Evolutionary conservation across 2,888 invertebrate species (phyloP).

Genomic region (Diploptera punctata): DNA sequence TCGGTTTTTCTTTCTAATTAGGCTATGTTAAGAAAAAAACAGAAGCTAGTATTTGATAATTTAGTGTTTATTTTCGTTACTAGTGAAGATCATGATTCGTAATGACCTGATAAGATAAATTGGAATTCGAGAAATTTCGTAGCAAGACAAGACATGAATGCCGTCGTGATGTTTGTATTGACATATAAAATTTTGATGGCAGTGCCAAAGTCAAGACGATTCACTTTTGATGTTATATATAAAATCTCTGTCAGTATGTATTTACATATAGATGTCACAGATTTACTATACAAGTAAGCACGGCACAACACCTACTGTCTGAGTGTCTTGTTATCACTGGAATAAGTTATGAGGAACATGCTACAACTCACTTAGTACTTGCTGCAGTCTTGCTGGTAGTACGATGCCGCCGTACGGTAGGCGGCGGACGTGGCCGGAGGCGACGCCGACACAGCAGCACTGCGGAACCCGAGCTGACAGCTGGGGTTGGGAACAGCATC

Average conservation of each 20-base stretch:
- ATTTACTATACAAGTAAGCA: conserved; percentile 3
- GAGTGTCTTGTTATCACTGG: not conserved
- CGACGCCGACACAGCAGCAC: conserved; percentile 50
- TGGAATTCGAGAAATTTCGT: not conserved
- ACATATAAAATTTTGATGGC: conserved; percentile 6
- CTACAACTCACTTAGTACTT: conserved; percentile 50
- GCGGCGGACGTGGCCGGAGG: conserved; percentile 58
- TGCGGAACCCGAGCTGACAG: conserved; percentile 52
- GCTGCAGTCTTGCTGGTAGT: conserved; percentile 66
- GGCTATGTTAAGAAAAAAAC: too few species aligned
- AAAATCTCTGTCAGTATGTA: conserved; percentile 9
- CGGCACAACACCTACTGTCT: not conserved
- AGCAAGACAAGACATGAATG: not conserved
- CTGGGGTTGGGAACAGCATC: conserved; percentile 53
- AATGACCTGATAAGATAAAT: too few species aligned
- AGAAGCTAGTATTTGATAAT: not conserved
- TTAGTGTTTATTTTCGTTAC: not conserved
- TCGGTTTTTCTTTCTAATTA: not conserved
- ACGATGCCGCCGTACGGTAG: conserved; percentile 60
- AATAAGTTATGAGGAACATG: conserved; percentile 17
- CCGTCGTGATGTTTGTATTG: too few species aligned
- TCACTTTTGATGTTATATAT: conserved; percentile 4
- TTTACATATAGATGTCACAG: not conserved
- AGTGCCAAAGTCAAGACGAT: conserved; percentile 7
- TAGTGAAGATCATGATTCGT: too few species aligned